phyloP scores from a whole-genome alignment of 2,888 invertebrate species.

The Clusia tigrina region DNA sequence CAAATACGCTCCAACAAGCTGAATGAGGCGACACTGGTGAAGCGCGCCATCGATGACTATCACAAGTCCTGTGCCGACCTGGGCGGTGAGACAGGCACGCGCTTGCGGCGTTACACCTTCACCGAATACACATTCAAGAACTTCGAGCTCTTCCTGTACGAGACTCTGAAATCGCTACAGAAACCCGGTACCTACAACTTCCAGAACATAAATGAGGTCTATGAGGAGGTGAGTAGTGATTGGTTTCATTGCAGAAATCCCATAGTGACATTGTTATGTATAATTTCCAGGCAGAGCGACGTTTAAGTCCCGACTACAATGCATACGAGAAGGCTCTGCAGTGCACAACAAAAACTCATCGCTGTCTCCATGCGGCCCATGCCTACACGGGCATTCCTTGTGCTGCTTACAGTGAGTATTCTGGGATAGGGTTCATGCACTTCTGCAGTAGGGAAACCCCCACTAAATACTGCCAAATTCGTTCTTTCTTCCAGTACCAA shows the following conservation, averaged over 20 bases:
- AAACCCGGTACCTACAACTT: conserved; percentile 73
- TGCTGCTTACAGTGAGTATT: conserved; percentile 84
- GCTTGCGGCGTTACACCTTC: conserved; percentile 70
- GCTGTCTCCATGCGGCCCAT: conserved; percentile 90
- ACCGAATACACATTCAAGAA: conserved; percentile 76
- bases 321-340: conserved; percentile 76
- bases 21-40: conserved; percentile 87
- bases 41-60: conserved; percentile 85
- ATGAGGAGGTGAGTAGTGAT: conserved; percentile 69
- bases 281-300: conserved; percentile 64
- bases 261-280: neutral
- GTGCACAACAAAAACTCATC: conserved; percentile 86
- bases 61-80: conserved; percentile 77
- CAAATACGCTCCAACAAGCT: conserved; percentile 90
- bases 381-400: conserved; percentile 87
- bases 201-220: conserved; percentile 71
- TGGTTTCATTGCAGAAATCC: neutral
- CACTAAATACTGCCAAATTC: neutral
- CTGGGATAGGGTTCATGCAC: no score
- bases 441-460: no score
- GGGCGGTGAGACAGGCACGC: conserved; percentile 66
- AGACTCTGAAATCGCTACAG: conserved; percentile 81
- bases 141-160: conserved; percentile 90
- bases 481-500: conserved; percentile 71
- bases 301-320: conserved; percentile 65